Percentiles rank a stretch among this genome's conserved stretches.
Conservation (phyloP, 2,888 invertebrate species). For the Seira musarum region DNA sequence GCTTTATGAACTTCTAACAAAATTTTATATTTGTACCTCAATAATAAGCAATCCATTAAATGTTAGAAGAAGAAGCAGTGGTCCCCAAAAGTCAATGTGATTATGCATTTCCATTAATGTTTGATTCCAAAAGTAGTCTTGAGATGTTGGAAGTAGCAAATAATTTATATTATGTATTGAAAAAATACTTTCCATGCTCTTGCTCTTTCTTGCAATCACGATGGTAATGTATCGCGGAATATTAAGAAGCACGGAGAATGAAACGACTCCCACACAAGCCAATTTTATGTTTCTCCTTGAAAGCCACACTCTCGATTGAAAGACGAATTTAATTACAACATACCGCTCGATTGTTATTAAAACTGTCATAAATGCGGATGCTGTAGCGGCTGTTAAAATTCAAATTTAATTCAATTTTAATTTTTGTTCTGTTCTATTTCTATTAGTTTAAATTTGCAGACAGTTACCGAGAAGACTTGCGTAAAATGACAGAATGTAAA, state of each 20-base stretch:
- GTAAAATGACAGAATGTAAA: not conserved
- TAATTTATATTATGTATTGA: not conserved
- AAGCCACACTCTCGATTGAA: not conserved
- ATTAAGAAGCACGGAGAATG: not conserved
- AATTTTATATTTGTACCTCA: too few species aligned
- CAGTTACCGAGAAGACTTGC: too few species aligned
- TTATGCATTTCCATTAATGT: not conserved
- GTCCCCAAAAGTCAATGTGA: not conserved
- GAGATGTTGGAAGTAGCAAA: not conserved
- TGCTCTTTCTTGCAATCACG: not conserved
- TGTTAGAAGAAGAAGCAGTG: not conserved
- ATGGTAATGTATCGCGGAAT: constrained; percentile 3
- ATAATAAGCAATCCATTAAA: not conserved
- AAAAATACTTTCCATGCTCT: not conserved
- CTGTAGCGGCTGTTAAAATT: not conserved
- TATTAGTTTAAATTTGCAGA: not conserved
- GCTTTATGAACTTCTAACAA: too few species aligned
- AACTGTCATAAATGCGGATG: constrained; percentile 4
- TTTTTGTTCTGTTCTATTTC: too few species aligned
- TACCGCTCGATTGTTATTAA: constrained; percentile 6
- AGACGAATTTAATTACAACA: not conserved
- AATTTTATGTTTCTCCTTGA: not conserved
- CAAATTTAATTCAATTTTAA: not conserved
- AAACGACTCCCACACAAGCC: not conserved
- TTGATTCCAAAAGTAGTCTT: not conserved